Conservation (phyloP, 2,888 invertebrate species). For the Meteorus colon region DNA sequence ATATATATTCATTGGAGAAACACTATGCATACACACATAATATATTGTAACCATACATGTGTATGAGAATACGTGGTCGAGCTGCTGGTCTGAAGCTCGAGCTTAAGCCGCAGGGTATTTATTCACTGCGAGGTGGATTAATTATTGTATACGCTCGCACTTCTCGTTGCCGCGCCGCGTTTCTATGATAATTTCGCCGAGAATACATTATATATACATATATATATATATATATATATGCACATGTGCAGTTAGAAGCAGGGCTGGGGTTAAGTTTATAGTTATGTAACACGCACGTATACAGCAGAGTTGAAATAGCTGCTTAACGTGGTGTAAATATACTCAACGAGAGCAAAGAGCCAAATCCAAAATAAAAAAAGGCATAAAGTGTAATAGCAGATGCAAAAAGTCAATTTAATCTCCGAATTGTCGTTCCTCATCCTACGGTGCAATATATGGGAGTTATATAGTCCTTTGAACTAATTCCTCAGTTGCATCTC, state of each 20-base stretch:
- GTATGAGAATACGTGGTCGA: conserved; percentile 25
- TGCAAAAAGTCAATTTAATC: conserved; percentile 30
- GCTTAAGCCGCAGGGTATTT: conserved; percentile 45
- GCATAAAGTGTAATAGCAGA: background rate
- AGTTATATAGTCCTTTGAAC: conserved; percentile 34
- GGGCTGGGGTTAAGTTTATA: background rate
- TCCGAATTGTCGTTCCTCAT: conserved; percentile 23
- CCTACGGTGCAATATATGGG: conserved; percentile 15
- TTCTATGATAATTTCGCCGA: conserved; percentile 41
- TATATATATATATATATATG: background rate
- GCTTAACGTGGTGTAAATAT: conserved; percentile 23
- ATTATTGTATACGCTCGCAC: conserved; percentile 38
- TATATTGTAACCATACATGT: background rate
- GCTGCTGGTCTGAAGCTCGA: conserved; percentile 14
- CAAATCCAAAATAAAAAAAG: background rate
- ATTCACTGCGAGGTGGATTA: conserved; percentile 44
- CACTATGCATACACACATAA: background rate
- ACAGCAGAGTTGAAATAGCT: background rate
- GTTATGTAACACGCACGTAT: background rate
- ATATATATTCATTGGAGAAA: background rate
- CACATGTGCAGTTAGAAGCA: background rate
- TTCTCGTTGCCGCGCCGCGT: conserved; percentile 25
- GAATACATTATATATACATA: background rate
- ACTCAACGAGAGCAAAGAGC: conserved; percentile 1
- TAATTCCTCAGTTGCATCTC: conserved; percentile 30